Evolutionary conservation across 2,797 vertebrate genomes (phyloP), one percentile per base, ranked within the genome.

Genomic region (Enteromius viviparus): DNA sequence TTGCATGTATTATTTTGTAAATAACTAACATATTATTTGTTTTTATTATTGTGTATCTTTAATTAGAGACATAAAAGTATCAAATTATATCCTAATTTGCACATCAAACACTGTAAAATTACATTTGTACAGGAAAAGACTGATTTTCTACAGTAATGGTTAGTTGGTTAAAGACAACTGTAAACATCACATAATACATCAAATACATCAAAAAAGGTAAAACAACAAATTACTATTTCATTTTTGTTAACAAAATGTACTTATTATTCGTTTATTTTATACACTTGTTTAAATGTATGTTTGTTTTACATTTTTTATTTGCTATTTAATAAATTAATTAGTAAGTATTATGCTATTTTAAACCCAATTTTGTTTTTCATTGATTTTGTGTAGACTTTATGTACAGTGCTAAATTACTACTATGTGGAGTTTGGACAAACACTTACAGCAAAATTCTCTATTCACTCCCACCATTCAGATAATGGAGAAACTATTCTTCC

Each of bases 401-500:
- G 53, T 55, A n/a, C 34, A 64, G 15, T 19, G 29, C 29, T 34
- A 34, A 64, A 64, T 6, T 12, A 21, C 32, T 40, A 5, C 9
- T 12, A 62, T 62, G 21, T n/a, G 5, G 12, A 6, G 0, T 2
- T 12, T 53, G 17, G 29, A 21, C 8, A 53, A 51, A 42, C 53
- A 74, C 70, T 29, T 17, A 23, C 53, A 12, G 58, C 34, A 29
- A 68, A 53, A n/a, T 45, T 19, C 29, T 49, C 23, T 15, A 21
- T 53, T 80, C 3, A 15, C 58, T 55, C 70, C 64, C 29, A 66
- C 6, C 51, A 62, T 69, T 58, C 19, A 47, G 29, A 81, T 83
- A 76, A 83, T 32, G 66, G 14, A 8, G 4, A 78, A 85, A 21
- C 76, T 45, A 81, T 65, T 87, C 71, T 47, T 76, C 65, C 53